Evolutionary conservation across 2,888 invertebrate species (phyloP).

Genomic region (Chamaedrilus cognettii): DNA sequence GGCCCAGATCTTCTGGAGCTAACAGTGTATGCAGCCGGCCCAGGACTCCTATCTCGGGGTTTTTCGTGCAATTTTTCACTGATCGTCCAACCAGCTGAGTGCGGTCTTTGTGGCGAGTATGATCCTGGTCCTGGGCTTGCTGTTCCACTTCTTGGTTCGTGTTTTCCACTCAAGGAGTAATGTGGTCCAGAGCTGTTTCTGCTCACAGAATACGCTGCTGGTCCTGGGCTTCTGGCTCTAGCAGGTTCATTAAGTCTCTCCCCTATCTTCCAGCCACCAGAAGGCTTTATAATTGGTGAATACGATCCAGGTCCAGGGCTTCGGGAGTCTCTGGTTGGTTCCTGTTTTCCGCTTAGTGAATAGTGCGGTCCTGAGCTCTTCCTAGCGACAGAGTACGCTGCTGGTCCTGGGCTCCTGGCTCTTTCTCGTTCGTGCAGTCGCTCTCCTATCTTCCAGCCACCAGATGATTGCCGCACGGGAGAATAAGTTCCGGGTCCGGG

Average conservation of each 20-base stretch:
- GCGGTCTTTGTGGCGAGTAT: conserved; percentile 2
- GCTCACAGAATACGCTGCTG: conserved; percentile 10
- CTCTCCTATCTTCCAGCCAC: neutral
- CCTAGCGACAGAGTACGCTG: neutral
- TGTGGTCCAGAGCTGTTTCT: neutral
- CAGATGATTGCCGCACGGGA: neutral
- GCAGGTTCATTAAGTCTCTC: neutral
- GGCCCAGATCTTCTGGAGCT: neutral
- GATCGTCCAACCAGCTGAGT: neutral
- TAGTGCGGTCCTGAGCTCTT: neutral
- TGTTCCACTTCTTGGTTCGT: neutral
- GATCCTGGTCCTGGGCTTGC: conserved; percentile 14
- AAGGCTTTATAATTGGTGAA: neutral
- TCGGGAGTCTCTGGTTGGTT: neutral
- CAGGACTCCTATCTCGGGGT: conserved; percentile 3
- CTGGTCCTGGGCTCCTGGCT: conserved; percentile 4
- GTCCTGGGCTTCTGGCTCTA: conserved; percentile 10
- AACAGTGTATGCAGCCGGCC: conserved; percentile 11
- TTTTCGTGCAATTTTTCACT: neutral
- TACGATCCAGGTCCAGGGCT: neutral
- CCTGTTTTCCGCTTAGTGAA: neutral
- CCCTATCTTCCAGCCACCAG: neutral
- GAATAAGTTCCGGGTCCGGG: neutral
- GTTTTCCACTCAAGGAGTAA: neutral
- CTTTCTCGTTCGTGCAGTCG: neutral